Base-by-base conservation (phyloP, 2,113 vertebrate species). In the Acinonyx jubatus region DNA sequence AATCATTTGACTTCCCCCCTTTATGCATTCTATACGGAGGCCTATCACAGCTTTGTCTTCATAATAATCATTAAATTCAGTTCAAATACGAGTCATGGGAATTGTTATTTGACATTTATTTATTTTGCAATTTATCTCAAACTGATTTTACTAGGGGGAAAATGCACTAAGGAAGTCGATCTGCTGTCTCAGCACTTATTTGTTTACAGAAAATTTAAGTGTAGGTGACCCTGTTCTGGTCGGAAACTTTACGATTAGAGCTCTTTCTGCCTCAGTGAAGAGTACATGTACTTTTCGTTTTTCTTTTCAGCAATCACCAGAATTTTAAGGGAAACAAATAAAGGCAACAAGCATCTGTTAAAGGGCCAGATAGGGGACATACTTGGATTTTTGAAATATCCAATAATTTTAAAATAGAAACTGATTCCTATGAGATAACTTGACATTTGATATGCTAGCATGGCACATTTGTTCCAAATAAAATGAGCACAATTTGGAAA, bases 21-120 rank as follows among this genome's bases (percentile, higher is more conserved):
- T 89, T 94, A 96, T 98, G 91, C 94, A 97, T 97, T 97, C 89
- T 94, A 91, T 50, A 91, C 71, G 19, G 73, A 92, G 93, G 66
- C 63, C 82, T 93, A 97, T 97, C 95, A 94, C 82, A 98, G 93
- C 94, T 98, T 97, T 98, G 98, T 98, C 98, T 98, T 98, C 96
- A 97, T 98, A 94, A 98, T 98, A 96, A 98, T 98, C 97, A 98
- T 98, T 98, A 98, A 94, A 94, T 91, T 95, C 97, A 94, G 82
- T 92, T 97, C 94, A 97, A 97, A 97, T 97, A 96, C 97, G 97
- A 98, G 98, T 98, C 97, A 97, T 97, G 97, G 98, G 97, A 98
- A 98, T 98, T 98, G 96, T 97, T 98, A 96, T 97, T 98, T 97
- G 98, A 98, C 98, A 97, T 98, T 98, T 98, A 98, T 98, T 98